Base-by-base conservation (phyloP, 1,140 invertebrate species). In the Coelopa frigida region DNA sequence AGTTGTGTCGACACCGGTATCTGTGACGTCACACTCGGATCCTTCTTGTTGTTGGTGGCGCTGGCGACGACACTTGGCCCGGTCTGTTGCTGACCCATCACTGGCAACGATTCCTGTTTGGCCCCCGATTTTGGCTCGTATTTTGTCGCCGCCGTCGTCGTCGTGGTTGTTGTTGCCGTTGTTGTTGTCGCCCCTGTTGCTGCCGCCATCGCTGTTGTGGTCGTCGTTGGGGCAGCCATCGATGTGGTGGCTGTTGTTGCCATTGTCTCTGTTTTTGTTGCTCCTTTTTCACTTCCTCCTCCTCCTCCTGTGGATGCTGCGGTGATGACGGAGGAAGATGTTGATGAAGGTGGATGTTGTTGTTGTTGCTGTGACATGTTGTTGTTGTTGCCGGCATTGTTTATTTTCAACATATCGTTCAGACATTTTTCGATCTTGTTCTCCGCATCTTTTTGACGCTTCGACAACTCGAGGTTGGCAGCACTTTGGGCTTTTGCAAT, bases 341-440 rank as follows among this genome's bases (percentile, higher is more conserved):
- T 45, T 20, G 42, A n/a, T 11, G 23, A 23, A 33, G 44, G 38
- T 10, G 17, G 38, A 4, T 18, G 15, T 26, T 36, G 40, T 17
- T 17, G 14, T 38, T 37, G 35, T 45, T 23, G 18, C 6, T 43
- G 26, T 18, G 8, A 32, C 35, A 24, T 18, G 41, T 26, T 48
- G 40, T 35, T 64, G 53, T 45, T 61, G 48, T 59, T 18, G 41
- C 23, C 47, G 40, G 32, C 63, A 52, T 45, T 61, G 48, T 59
- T 64, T 38, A 64, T 53, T 60, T 64, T 68, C 42, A 62, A 49
- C 56, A 67, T 64, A 50, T 68, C 64, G 43, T 61, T 67, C 5
- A 67, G 39, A 43, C 58, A 61, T 55, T 67, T 67, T 41, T 67
- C 61, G 50, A 67, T 50, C 53, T 67, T 67, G 51, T 68, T 68